Base-by-base conservation (phyloP, 2,888 invertebrate species). In the Lepetodrilus schrolli region DNA sequence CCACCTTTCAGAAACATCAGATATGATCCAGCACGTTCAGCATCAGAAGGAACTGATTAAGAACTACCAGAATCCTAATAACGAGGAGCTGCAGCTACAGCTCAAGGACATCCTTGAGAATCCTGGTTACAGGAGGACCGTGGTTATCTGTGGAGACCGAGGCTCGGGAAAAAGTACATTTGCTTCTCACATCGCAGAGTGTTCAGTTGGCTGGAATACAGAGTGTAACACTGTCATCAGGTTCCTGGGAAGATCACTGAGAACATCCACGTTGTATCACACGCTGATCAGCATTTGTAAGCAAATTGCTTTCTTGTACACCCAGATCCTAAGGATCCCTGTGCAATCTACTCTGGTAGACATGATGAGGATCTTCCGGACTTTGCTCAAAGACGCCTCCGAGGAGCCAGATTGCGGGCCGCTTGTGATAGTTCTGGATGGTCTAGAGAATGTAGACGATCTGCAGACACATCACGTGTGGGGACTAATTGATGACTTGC, bases 161-260 rank as follows among this genome's bases (percentile, higher is more conserved):
- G 80, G 80, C 4, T 30, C 71, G 0, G 80, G 78, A 4, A 80
- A 77, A 69, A 75, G 77, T 0, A 4, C 76, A 10, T 66, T 80
- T 23, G 73, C 70, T 23, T 66, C 75, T 10, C 75, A 75, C 34
- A 23, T 75, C 20, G 78, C 77, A 10, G 23, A 34, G 10, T 48
- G 58, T 13, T 50, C 72, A 34, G 43, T 69, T 2, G 30, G 43
- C 23, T 71, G 74, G 73, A 72, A 74, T 37, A 70, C 74, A 4
- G 38, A 47, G 37, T 21, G 73, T 2, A 78, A 75, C 66, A 66
- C 78, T 1, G 71, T 78, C n/a, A 72, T 77, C 70, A 50, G 80
- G 20, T 66, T 74, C 17, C 20, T 77, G 1, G 80, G 80, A 20
- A 49, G 70, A 1, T 78, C 80, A 1, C 69, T 78, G 50, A 73